Base-by-base conservation (phyloP, 2,113 vertebrate genomes). In the Ameiurus melas region DNA sequence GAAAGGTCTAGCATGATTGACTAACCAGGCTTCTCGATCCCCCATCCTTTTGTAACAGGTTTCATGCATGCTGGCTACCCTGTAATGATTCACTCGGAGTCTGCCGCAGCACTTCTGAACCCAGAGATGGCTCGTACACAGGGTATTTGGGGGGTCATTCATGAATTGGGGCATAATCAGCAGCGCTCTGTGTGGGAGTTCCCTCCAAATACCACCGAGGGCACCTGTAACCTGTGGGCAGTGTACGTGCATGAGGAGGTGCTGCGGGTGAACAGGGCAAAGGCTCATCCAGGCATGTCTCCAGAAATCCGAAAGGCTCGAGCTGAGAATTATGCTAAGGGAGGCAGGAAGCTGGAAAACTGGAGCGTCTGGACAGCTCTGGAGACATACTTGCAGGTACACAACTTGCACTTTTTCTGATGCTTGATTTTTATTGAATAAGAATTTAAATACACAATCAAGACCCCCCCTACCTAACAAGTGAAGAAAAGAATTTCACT, bases 201-300 rank as follows among this genome's bases (percentile, higher is more conserved):
- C 88, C 91, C 87, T 4, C 71, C 93, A 10, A 92, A 97, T 82
- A 96, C 95, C 80, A 96, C 94, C 0, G 96, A 97, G 89, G 93
- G 95, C 17, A 96, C 95, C 1, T 97, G 95, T 92, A 97, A 97
- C 90, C 93, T 98, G 89, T 97, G 96, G 96, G 94, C 95, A 0
- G 89, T 97, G 87, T 97, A 95, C 36, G 91, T 96, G 78, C 92
- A 95, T 5, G 94, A 96, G 89, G 90, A 89, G 0, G 92, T 95
- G 70, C 90, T 96, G 36, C 90, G 91, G 0, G n/a, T 95, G 57
- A 43, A 93, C 22, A 92, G 94, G n/a, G 83, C 12, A 0, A 82
- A 88, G 75, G 94, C 92, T 58, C 94, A 96, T 70, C 0, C 19
- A 1, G 19, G 0, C 0, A 89, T 97, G 81, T 1, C 6, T 5